Base-by-base conservation (phyloP, 2,113 vertebrate genomes). In the Grantiella picta region DNA sequence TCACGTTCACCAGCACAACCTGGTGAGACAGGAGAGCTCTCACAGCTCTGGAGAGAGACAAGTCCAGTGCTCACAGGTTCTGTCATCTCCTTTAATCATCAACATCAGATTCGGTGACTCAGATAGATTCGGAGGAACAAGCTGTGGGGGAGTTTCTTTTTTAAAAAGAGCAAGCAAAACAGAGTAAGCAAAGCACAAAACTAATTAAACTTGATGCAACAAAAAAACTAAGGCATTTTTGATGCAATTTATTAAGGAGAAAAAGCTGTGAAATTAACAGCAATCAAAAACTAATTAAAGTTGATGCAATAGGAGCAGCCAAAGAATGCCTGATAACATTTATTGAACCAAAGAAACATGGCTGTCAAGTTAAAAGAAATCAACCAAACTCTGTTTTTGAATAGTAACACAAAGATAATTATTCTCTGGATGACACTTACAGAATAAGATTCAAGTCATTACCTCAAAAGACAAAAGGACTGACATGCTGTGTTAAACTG, bases 271-370 rank as follows among this genome's bases (percentile, higher is more conserved):
- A 98, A 98, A 98, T 98, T 98, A 98, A 98, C 96, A 98, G 97
- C 97, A 98, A 98, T 98, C 97, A 98, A 97, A 98, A 98, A 95
- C 98, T 98, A 98, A 98, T 98, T 98, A 98, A 97, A 97, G 97
- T 95, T 97, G 98, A 97, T 98, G 98, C 95, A 97, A 96, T 82
- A 98, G 92, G 61, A 98, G 84, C 96, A 98, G 92, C 92, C 87
- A 95, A 97, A 98, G 97, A 98, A 98, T 98, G 94, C 97, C 93
- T 98, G 98, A 98, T 98, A 98, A 97, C 96, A 96, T 97, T 98
- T 97, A 97, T 87, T 97, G 95, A 97, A 97, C 96, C 94, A 94
- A 97, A 97, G 94, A 98, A 97, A 97, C 97, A 97, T 95, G 95
- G 78, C 96, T 97, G 96, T 97, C 97, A 97, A 94, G 95, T 97